Conservation (phyloP, 2,888 invertebrate genomes). For the Lasioglossum calceatum region DNA sequence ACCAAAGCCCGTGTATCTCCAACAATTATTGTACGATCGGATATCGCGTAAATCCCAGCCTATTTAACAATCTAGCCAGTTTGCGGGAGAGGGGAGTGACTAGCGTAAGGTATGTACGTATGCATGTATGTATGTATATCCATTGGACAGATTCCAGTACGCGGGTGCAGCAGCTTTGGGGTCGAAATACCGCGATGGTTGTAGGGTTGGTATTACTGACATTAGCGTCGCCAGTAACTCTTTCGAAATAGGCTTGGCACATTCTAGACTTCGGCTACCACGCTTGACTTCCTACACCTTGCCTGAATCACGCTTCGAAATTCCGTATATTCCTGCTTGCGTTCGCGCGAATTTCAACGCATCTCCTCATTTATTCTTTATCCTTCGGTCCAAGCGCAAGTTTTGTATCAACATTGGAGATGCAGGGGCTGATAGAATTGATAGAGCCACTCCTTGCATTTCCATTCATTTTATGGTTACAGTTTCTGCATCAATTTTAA, state of each 20-base stretch:
- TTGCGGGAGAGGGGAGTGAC: constrained; percentile 48
- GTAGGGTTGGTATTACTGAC: constrained; percentile 78
- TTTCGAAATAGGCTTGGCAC: constrained; percentile 80
- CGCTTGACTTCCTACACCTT: constrained; percentile 59
- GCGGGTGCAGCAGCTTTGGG: constrained; percentile 64
- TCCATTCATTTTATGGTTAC: no score
- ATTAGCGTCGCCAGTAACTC: constrained; percentile 80
- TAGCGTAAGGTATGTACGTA: constrained; percentile 61
- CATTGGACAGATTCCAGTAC: constrained; percentile 77
- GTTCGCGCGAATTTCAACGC: constrained; percentile 41
- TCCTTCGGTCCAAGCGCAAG: neutral
- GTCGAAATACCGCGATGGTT: constrained; percentile 69
- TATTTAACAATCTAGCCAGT: constrained; percentile 70
- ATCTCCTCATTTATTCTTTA: constrained; percentile 6
- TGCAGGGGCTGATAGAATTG: no score
- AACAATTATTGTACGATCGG: constrained; percentile 31
- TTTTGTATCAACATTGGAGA: neutral
- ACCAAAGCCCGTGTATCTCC: neutral
- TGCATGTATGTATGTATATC: constrained; percentile 69
- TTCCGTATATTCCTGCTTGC: constrained; percentile 10
- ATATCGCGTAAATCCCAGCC: constrained; percentile 64
- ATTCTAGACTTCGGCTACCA: constrained; percentile 56
- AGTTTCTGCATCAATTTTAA: no score
- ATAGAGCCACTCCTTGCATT: no score
- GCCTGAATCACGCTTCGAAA: constrained; percentile 60